Percentiles rank a stretch among this genome's conserved stretches.
phyloP scores from a whole-genome alignment of 2,888 invertebrate species.

The Conops quadrifasciatus region DNA sequence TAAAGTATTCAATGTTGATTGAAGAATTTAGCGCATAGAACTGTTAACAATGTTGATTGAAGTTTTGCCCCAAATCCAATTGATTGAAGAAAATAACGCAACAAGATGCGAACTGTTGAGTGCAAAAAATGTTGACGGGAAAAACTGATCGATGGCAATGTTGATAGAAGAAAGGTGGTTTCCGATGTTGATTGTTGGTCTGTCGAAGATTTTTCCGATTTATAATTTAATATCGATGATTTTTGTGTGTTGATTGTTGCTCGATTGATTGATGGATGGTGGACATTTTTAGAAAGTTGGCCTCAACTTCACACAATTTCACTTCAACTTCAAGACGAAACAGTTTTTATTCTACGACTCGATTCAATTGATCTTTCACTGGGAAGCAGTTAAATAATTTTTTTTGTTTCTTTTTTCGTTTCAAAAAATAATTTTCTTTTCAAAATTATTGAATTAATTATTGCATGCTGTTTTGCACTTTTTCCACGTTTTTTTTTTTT shows the following conservation, averaged over 20 bases:
- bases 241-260: constrained; percentile 31
- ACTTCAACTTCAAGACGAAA: too few relatives aligned
- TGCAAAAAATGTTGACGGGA: not conserved
- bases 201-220: not conserved
- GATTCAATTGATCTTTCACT: too few relatives aligned
- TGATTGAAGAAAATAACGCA: constrained; percentile 2
- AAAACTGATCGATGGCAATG: not conserved
- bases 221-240: not conserved
- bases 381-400: too few relatives aligned
- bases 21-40: not conserved
- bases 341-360: too few relatives aligned
- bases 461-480: constrained; percentile 6
- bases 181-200: not conserved
- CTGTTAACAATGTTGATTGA: constrained; percentile 49
- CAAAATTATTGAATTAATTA: too few relatives aligned
- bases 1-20: not conserved
- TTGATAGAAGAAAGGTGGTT: constrained; percentile 13
- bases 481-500: constrained; percentile 18
- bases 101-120: constrained; percentile 35
- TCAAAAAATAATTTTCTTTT: constrained; percentile 2
- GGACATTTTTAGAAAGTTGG: too few relatives aligned
- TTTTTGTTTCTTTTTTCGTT: constrained; percentile 27
- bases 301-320: too few relatives aligned
- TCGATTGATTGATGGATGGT: constrained; percentile 26
- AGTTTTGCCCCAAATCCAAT: constrained; percentile 26